phyloP scores from a whole-genome alignment of 2,888 invertebrate genomes.

The Ornithoptera priamus region DNA sequence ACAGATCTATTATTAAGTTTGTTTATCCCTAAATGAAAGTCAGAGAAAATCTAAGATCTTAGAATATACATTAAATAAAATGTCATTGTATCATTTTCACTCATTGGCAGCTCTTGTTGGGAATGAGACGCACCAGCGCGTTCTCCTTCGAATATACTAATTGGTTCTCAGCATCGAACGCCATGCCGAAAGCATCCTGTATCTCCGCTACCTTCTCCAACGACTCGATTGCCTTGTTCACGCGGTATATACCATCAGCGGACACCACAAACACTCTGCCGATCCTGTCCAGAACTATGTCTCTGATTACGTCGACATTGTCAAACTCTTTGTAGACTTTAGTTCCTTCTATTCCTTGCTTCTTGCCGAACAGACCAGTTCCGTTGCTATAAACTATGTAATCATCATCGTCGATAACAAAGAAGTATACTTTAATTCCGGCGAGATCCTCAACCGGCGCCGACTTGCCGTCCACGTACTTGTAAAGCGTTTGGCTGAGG shows the following conservation, averaged over 20 bases:
- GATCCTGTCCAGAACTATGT: slow-evolving; percentile 49
- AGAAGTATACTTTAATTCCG: slow-evolving; percentile 63
- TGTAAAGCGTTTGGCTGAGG: slow-evolving; percentile 57
- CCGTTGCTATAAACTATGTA: slow-evolving; percentile 56
- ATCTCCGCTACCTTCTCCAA: slow-evolving; percentile 49
- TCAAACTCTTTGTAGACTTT: slow-evolving; percentile 41
- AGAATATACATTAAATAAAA: too few species aligned
- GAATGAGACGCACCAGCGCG: slow-evolving; percentile 41
- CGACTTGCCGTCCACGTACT: slow-evolving; percentile 46
- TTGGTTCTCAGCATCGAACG: slow-evolving; percentile 62
- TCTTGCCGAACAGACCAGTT: slow-evolving; percentile 57
- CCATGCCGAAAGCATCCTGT: slow-evolving; percentile 57
- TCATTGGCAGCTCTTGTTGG: background rate
- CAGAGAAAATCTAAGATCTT: too few species aligned
- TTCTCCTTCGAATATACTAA: slow-evolving; percentile 56
- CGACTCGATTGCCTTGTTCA: slow-evolving; percentile 41
- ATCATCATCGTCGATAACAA: slow-evolving; percentile 58
- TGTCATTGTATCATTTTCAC: too few species aligned
- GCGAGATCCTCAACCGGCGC: slow-evolving; percentile 55
- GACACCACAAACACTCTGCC: slow-evolving; percentile 53
- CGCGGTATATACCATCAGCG: slow-evolving; percentile 53
- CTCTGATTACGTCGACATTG: slow-evolving; percentile 42
- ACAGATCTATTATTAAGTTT: too few species aligned
- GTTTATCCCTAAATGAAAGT: too few species aligned
- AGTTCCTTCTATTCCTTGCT: slow-evolving; percentile 53